Evolutionary conservation across 1,140 invertebrate species (phyloP).

Genomic region (Lasioglossum albipes): DNA sequence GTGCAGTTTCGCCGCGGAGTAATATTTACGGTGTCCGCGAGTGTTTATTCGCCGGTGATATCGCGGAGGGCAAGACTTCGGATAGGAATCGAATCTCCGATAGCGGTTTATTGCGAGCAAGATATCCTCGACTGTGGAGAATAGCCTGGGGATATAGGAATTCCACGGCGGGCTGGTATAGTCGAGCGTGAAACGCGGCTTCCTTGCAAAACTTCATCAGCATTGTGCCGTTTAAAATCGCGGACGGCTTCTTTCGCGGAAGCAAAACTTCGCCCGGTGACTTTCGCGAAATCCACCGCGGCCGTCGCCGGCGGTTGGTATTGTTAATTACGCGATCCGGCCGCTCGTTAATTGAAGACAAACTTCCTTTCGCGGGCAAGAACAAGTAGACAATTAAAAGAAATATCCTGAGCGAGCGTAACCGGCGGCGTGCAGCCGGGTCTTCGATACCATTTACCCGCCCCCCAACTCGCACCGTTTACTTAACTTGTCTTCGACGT

Average conservation of each 20-base stretch:
- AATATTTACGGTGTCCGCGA: neutral
- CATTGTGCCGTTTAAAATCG: constrained; percentile 26
- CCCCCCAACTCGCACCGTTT: neutral
- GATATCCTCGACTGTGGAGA: constrained; percentile 1
- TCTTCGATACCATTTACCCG: constrained; percentile 30
- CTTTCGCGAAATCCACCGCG: constrained; percentile 1
- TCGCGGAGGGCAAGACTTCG: neutral
- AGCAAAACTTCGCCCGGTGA: constrained; percentile 1
- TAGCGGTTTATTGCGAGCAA: constrained; percentile 1
- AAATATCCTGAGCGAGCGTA: constrained; percentile 14
- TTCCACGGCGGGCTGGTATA: neutral
- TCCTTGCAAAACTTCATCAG: constrained; percentile 14
- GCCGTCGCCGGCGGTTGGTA: neutral
- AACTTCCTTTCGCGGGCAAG: constrained; percentile 42
- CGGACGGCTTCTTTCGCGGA: neutral
- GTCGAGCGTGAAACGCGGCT: neutral
- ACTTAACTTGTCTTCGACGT: neutral
- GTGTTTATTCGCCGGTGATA: neutral
- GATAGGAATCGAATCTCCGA: constrained; percentile 1
- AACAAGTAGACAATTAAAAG: constrained; percentile 37
- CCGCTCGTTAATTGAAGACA: constrained; percentile 50
- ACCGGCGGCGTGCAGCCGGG: constrained; percentile 10
- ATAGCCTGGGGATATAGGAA: constrained; percentile 1
- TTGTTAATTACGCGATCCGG: constrained; percentile 54
- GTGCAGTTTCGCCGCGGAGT: too few species aligned